Percentiles rank a stretch among this genome's conserved stretches.
phyloP scores from a whole-genome alignment of 1,140 invertebrate genomes.

The Proales similis region DNA sequence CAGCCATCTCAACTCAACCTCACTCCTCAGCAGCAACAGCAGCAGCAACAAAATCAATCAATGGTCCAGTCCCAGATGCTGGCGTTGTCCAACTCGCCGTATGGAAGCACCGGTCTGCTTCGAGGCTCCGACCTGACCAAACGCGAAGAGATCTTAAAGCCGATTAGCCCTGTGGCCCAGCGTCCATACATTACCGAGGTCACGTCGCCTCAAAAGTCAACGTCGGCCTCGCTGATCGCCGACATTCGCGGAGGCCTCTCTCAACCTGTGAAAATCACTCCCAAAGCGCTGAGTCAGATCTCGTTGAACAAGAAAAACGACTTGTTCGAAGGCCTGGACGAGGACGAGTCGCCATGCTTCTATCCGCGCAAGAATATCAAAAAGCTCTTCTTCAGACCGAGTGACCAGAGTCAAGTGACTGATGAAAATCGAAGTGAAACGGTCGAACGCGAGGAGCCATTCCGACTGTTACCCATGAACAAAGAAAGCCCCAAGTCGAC shows the following conservation, averaged over 20 bases:
- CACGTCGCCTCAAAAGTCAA: constrained; percentile 40
- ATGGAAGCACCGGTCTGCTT: constrained; percentile 68
- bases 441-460: background rate
- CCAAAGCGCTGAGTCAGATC: constrained; percentile 8
- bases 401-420: background rate
- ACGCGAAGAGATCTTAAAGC: constrained; percentile 64
- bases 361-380: constrained; percentile 38
- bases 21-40: constrained; percentile 14
- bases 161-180: constrained; percentile 64
- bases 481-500: background rate
- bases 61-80: constrained; percentile 60
- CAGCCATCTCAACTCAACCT: background rate
- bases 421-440: background rate
- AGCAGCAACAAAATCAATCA: constrained; percentile 39
- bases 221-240: background rate
- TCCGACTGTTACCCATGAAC: constrained; percentile 17
- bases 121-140: constrained; percentile 60
- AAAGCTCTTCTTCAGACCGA: constrained; percentile 22
- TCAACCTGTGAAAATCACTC: constrained; percentile 1
- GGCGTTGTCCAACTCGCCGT: constrained; percentile 64
- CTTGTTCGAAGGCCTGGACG: constrained; percentile 24
- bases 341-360: constrained; percentile 31
- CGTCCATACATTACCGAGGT: constrained; percentile 57
- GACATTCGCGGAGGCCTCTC: constrained; percentile 28
- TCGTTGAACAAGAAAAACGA: constrained; percentile 16